Evolutionary conservation across 2,797 vertebrate genomes (phyloP).

Genomic region (Triplophysa yarkandensis): DNA sequence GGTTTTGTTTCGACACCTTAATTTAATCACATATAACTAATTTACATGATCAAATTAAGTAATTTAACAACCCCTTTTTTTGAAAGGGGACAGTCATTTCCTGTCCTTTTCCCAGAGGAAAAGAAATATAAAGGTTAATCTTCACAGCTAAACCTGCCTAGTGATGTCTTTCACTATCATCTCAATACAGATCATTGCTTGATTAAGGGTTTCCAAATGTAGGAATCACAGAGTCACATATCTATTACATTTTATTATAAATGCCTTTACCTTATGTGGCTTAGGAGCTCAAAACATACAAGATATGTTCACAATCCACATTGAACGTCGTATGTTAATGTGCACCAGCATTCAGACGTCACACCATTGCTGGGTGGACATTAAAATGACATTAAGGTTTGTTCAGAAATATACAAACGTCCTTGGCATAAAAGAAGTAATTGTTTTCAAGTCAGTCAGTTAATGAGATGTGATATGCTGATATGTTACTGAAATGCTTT

Average conservation of each 20-base stretch:
- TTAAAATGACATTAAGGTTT: not conserved
- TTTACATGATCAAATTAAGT: no score
- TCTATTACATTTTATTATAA: not conserved
- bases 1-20: no score
- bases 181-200: no score
- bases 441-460: not conserved
- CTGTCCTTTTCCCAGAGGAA: no score
- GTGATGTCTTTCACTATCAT: no score
- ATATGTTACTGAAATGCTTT: not conserved
- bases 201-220: not conserved
- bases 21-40: no score
- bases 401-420: not conserved
- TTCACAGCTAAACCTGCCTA: no score
- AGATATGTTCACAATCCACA: not conserved
- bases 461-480: not conserved
- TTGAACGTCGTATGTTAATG: not conserved
- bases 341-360: not conserved
- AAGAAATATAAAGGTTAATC: no score
- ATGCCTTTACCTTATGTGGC: not conserved
- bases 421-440: not conserved
- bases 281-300: not conserved
- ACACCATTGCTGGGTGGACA: not conserved
- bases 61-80: no score
- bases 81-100: no score
- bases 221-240: not conserved